These are phyloP conservation scores for Corapipo altera DNA, from an alignment of 2,113 vertebrate genomes.

Conservation along the genomic window DNA sequence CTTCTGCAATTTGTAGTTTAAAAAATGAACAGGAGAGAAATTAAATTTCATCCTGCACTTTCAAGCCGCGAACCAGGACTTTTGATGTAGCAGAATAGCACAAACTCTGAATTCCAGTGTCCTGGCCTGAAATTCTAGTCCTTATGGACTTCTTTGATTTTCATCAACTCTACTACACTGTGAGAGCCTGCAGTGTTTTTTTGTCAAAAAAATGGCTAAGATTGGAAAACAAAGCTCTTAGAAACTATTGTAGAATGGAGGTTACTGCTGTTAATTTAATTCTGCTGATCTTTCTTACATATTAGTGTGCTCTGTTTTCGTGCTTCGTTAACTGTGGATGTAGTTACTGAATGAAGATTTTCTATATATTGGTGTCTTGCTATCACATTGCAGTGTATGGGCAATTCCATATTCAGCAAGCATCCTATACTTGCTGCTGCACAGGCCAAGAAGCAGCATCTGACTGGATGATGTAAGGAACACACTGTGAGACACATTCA, in stretches of 20 bases:
- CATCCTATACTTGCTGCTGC: not conserved
- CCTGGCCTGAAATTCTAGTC: not conserved
- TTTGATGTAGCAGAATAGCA: not conserved
- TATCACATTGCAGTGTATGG: not conserved
- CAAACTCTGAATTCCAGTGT: not conserved
- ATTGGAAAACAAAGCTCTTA: not conserved
- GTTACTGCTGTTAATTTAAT: not conserved
- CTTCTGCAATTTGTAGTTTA: not conserved
- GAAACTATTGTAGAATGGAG: not conserved
- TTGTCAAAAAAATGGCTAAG: not conserved
- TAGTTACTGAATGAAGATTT: not conserved
- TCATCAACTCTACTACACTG: not conserved
- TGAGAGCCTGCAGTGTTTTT: not conserved
- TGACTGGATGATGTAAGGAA: not conserved
- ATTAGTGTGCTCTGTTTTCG: not conserved
- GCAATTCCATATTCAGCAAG: not conserved
- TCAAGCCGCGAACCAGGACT: not conserved
- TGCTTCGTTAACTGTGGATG: not conserved
- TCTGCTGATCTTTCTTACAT: not conserved
- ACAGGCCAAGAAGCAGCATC: not conserved
- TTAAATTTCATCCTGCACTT: not conserved
- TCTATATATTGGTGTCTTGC: not conserved
- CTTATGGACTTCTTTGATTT: not conserved
- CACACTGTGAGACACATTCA: not conserved
- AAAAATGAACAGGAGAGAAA: not conserved